A percentile compares a stretch with the other conserved stretches of the same genome.
These are phyloP conservation scores for Noctua janthina DNA, from an alignment of 2,888 invertebrate genomes.

Conservation along the genomic window DNA sequence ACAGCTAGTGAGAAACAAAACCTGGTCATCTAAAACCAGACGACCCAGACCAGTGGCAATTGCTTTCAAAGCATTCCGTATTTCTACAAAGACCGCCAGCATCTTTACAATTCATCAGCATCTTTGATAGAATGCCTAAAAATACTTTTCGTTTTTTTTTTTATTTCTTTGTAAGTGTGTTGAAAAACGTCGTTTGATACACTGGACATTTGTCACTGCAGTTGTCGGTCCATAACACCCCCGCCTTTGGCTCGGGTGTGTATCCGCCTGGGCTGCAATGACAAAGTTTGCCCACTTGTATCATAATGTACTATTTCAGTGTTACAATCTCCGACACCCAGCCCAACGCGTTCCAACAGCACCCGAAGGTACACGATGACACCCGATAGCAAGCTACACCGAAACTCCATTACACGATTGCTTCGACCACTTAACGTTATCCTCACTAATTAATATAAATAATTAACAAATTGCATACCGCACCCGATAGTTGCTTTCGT, in stretches of 20 bases:
- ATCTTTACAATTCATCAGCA: neutral
- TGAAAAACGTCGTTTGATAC: neutral
- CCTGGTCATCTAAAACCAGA: too few species aligned
- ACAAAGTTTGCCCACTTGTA: neutral
- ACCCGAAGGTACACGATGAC: conserved; percentile 21
- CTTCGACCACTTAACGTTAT: conserved; percentile 68
- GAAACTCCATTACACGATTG: conserved; percentile 76
- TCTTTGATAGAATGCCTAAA: neutral
- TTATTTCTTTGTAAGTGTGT: too few species aligned
- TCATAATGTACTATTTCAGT: neutral
- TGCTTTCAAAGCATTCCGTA: neutral
- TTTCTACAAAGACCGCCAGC: too few species aligned
- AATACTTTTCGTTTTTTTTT: too few species aligned
- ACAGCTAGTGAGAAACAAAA: neutral
- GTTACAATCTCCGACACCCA: conserved; percentile 42
- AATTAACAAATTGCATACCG: conserved; percentile 57
- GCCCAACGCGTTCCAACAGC: conserved; percentile 5
- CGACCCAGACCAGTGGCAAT: neutral
- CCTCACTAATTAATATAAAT: conserved; percentile 71
- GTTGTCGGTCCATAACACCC: neutral
- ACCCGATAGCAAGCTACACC: conserved; percentile 56
- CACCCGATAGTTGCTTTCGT: conserved; percentile 11
- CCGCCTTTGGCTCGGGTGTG: neutral
- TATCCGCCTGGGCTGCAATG: too few species aligned
- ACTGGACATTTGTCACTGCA: neutral